Evolutionary conservation across 2,888 invertebrate genomes (phyloP).

Genomic region (Netelia fuscicornis): DNA sequence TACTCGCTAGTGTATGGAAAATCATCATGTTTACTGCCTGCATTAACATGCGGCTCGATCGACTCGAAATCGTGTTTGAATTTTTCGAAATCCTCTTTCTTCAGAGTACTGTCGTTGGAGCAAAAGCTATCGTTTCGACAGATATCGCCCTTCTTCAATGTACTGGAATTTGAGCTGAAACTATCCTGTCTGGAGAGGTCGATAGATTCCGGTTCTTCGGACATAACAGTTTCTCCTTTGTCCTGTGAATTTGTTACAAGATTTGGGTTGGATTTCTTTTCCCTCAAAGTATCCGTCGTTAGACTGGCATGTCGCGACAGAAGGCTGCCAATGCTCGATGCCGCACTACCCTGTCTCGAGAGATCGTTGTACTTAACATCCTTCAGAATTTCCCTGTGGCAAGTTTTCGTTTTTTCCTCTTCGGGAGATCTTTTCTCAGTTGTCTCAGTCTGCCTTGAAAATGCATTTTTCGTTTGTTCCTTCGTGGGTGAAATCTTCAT

Average conservation of each 20-base stretch:
- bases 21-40: slow-evolving; percentile 41
- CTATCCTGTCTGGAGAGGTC: slow-evolving; percentile 69
- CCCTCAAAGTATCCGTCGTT: slow-evolving; percentile 70
- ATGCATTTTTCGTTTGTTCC: slow-evolving; percentile 80
- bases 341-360: slow-evolving; percentile 72
- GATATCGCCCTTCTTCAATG: slow-evolving; percentile 71
- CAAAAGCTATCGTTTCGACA: slow-evolving; percentile 75
- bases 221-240: slow-evolving; percentile 29
- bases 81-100: slow-evolving; percentile 69
- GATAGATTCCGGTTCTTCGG: not conserved
- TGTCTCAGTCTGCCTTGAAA: slow-evolving; percentile 72
- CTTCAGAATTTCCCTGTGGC: slow-evolving; percentile 44
- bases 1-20: slow-evolving; percentile 39
- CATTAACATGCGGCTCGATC: slow-evolving; percentile 39
- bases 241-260: slow-evolving; percentile 61
- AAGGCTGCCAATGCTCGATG: slow-evolving; percentile 75
- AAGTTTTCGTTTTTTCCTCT: slow-evolving; percentile 53
- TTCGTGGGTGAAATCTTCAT: slow-evolving; percentile 84
- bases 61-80: slow-evolving; percentile 64
- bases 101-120: slow-evolving; percentile 76
- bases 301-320: slow-evolving; percentile 75
- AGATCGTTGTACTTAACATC: slow-evolving; percentile 64
- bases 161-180: slow-evolving; percentile 70
- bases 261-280: slow-evolving; percentile 61
- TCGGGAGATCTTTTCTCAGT: slow-evolving; percentile 60